These are phyloP conservation scores for Brienomyrus longianalis DNA, from an alignment of 2,113 vertebrate genomes.

Conservation along the genomic window DNA sequence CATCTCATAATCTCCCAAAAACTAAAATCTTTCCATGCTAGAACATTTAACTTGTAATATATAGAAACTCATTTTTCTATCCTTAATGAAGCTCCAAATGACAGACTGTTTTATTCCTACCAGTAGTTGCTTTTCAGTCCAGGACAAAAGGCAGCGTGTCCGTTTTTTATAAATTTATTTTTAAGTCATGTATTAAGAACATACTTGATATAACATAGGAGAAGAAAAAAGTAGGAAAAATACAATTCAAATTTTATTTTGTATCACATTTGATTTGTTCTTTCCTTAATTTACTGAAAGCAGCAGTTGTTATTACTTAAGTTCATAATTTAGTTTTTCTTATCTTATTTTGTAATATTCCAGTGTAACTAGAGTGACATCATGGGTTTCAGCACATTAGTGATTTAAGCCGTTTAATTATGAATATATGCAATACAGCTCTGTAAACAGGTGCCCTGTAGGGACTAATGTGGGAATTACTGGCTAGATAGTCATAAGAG, in stretches of 20 bases:
- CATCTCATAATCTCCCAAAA: neutral
- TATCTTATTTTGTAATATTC: neutral
- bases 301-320: neutral
- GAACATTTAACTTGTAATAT: neutral
- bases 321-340: neutral
- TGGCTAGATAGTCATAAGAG: neutral
- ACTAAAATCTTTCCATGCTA: neutral
- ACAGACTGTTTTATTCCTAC: neutral
- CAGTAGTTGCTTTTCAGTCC: neutral
- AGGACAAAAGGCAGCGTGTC: neutral
- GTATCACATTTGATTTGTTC: neutral
- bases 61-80: neutral
- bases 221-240: neutral
- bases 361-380: neutral
- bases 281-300: neutral
- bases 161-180: neutral
- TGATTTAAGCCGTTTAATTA: neutral
- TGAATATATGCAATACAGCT: neutral
- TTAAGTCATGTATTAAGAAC: neutral
- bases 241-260: neutral
- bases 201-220: neutral
- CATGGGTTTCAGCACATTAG: neutral
- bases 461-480: neutral
- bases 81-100: neutral
- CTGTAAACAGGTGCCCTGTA: neutral